Base-by-base conservation (phyloP, 2,797 vertebrate genomes). In the Lycodopsis pacificus region DNA sequence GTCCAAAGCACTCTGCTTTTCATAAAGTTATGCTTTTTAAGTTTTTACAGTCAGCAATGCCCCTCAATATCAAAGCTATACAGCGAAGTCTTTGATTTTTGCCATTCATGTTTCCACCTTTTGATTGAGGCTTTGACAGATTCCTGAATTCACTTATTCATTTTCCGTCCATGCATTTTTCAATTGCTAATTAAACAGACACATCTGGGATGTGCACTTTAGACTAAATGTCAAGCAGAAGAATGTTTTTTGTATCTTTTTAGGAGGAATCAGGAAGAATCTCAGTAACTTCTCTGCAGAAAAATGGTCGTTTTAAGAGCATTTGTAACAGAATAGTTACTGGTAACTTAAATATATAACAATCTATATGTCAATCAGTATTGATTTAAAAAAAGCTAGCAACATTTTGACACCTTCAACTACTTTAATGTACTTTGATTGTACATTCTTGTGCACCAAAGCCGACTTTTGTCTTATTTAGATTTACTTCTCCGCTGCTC, bases 401-500 rank as follows among this genome's bases (percentile, higher is more conserved):
- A 22, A 53, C 11, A 22, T 25, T 48, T 3, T 63, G 1, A 49
- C n/a, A 13, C 3, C n/a, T 48, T 48, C 2, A 48, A 22, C 49
- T 25, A 5, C 49, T 53, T 17, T 44, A 17, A 44, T 15, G 14
- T 44, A 44, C 38, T 40, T 40, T 40, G 38, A 48, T 48, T 9
- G 3, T 48, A 19, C 14, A 57, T 57, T 40, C 12, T 54, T 56
- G 1, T 15, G 19, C 13, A 14, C 20, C 5, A 49, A 44, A 63
- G 20, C 65, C 13, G 12, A 30, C 15, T 48, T 38, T 70, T 20
- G 20, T 34, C 70, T 25, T 34, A 34, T 65, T 40, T 27, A 57
- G 25, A 13, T 42, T 63, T 46, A 34, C 30, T 46, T 61, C 65
- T 53, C 5, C n/a, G 73, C 34, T 13, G n/a, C 79, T 51, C 57